phyloP scores from a whole-genome alignment of 2,888 invertebrate species.

The Galerucella nymphaeae region DNA sequence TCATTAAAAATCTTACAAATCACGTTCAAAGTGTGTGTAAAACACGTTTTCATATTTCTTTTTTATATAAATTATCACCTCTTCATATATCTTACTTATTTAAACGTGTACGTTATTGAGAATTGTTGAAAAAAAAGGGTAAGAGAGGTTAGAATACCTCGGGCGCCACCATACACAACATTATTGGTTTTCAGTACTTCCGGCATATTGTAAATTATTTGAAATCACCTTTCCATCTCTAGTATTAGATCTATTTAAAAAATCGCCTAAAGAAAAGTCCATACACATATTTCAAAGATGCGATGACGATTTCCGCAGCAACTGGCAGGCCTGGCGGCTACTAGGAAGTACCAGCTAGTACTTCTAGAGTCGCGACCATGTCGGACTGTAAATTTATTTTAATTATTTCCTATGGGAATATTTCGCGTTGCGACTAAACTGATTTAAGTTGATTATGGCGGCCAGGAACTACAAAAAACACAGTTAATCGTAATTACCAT shows the following conservation, averaged over 20 bases:
- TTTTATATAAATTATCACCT: no score
- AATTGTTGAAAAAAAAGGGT: neutral
- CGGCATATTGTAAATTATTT: neutral
- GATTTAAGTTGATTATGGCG: neutral
- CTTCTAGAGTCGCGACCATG: neutral
- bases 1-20: neutral
- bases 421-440: neutral
- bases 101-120: neutral
- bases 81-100: neutral
- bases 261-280: neutral
- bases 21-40: no score
- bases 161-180: no score
- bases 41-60: no score
- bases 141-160: no score
- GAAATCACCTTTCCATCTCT: neutral
- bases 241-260: neutral
- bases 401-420: constrained; percentile 18
- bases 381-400: constrained; percentile 10
- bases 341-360: constrained; percentile 8
- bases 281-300: neutral
- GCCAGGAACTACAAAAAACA: neutral
- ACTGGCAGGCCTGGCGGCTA: constrained; percentile 1
- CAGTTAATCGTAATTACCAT: neutral
- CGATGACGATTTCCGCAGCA: neutral
- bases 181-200: neutral